Base-by-base conservation (phyloP, 2,113 vertebrate genomes). In the Rutilus rutilus region DNA sequence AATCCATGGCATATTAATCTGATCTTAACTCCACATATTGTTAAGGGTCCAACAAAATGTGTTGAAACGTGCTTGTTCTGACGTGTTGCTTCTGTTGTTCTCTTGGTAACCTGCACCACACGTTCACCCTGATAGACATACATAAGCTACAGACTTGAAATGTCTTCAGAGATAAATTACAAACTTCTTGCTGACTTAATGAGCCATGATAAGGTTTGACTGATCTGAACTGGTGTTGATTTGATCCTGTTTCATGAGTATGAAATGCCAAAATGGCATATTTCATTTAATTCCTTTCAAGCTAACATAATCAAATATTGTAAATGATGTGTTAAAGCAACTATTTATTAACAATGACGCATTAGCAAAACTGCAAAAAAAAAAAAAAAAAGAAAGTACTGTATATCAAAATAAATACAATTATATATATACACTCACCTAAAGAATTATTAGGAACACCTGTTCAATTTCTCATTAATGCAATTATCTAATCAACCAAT, bases 1-100 rank as follows among this genome's bases (percentile, higher is more conserved):
- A 65, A 45, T 17, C 57, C 36, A 64, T 47, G 5, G n/a, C 59
- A 64, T 30, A 77, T 62, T 64, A 79, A 79, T 79, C 77, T 27
- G 47, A 45, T 80, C 59, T 47, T 65, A 47, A 47, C 39, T 30
- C 5, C 59, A 64, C 39, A 47, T 79, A 17, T 27, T 80, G 78
- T 45, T 60, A 65, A 45, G 8, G 23, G 60, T 65, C 12, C 77
- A 62, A 79, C 21, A 79, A 62, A 33, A 60, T 60, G 54, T 25
- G 77, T 79, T 79, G 57, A 79, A 79, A 36, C 14, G 2, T 42
- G 77, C 23, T 62, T 62, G 36, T 79, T 62, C 57, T 62, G 3
- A 8, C 23, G 6, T 62, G 57, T 47, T 47, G 25, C n/a, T 27
- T 75, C n/a, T 42, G 23, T 75, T 47, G 71, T 47, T 47, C 71